A percentile compares a stretch with the other conserved stretches of the same genome.
These are phyloP conservation scores for Scaptomyza parva DNA, from an alignment of 2,888 invertebrate genomes.

Conservation along the genomic window DNA sequence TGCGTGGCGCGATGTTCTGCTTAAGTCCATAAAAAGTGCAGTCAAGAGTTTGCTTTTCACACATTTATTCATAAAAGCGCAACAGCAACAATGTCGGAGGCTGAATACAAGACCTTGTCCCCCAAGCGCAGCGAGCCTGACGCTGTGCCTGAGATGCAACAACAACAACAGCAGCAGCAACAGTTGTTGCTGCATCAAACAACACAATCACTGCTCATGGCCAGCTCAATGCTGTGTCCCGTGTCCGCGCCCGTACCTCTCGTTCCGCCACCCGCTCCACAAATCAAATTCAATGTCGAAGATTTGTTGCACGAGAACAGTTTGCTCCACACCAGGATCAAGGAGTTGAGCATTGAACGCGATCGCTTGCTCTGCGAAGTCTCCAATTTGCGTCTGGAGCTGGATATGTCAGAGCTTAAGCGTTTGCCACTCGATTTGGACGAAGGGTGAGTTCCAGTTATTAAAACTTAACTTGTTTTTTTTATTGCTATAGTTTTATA, in stretches of 20 bases:
- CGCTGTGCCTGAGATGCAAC: slow-evolving; percentile 38
- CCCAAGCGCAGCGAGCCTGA: slow-evolving; percentile 60
- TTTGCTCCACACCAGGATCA: slow-evolving; percentile 80
- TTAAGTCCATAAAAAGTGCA: slow-evolving; percentile 42
- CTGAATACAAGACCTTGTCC: slow-evolving; percentile 65
- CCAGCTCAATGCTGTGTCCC: slow-evolving; percentile 79
- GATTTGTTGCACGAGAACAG: slow-evolving; percentile 83
- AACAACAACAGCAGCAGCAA: slow-evolving; percentile 54
- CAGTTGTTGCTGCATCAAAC: slow-evolving; percentile 80
- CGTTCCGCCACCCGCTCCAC: slow-evolving; percentile 28
- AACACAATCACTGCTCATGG: slow-evolving; percentile 82
- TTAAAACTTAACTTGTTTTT: slow-evolving; percentile 17
- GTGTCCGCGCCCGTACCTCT: slow-evolving; percentile 18
- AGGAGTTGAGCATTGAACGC: slow-evolving; percentile 82
- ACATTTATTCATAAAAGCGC: not conserved
- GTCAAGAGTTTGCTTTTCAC: slow-evolving; percentile 23
- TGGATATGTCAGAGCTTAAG: slow-evolving; percentile 84
- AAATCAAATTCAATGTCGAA: slow-evolving; percentile 70
- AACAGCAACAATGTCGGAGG: slow-evolving; percentile 65
- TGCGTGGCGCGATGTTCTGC: slow-evolving; percentile 66
- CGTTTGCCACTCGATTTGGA: slow-evolving; percentile 80
- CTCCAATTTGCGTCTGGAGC: slow-evolving; percentile 83
- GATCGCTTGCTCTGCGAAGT: slow-evolving; percentile 84
- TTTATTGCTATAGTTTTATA: not conserved
- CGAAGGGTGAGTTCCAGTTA: slow-evolving; percentile 81